Conservation (phyloP, 2,113 vertebrate species). For the Apteryx mantelli region DNA sequence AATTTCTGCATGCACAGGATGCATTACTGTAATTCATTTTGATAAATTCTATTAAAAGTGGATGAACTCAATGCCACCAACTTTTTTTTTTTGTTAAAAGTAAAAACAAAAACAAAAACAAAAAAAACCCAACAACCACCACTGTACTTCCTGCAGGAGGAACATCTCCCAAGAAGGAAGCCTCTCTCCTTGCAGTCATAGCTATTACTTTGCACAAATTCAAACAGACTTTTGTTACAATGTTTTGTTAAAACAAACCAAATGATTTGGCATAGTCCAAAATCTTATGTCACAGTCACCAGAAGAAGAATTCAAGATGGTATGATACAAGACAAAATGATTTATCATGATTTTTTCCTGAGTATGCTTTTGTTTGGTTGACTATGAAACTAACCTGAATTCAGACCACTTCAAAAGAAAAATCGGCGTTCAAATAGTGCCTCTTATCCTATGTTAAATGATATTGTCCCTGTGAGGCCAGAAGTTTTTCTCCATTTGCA, state of each 20-base stretch:
- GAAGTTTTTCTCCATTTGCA: neutral
- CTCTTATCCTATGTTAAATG: neutral
- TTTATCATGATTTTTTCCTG: neutral
- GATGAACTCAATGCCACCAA: neutral
- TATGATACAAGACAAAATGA: neutral
- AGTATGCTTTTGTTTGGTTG: neutral
- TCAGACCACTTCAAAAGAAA: neutral
- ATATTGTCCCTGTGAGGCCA: accelerated
- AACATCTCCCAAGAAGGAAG: neutral
- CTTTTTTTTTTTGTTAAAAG: neutral
- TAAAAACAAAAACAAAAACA: neutral
- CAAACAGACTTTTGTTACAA: neutral
- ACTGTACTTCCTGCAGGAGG: neutral
- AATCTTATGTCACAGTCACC: neutral
- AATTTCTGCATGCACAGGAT: neutral
- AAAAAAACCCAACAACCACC: neutral
- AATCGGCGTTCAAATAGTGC: too few species aligned
- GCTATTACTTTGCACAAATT: neutral
- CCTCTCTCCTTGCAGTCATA: neutral
- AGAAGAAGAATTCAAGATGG: neutral
- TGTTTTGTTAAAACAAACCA: neutral
- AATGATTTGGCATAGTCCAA: neutral
- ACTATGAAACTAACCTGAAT: neutral
- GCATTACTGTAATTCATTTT: neutral
- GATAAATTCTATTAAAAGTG: neutral